Base-by-base conservation (phyloP, 1,140 invertebrate genomes). In the Drosophila equinoxialis region DNA sequence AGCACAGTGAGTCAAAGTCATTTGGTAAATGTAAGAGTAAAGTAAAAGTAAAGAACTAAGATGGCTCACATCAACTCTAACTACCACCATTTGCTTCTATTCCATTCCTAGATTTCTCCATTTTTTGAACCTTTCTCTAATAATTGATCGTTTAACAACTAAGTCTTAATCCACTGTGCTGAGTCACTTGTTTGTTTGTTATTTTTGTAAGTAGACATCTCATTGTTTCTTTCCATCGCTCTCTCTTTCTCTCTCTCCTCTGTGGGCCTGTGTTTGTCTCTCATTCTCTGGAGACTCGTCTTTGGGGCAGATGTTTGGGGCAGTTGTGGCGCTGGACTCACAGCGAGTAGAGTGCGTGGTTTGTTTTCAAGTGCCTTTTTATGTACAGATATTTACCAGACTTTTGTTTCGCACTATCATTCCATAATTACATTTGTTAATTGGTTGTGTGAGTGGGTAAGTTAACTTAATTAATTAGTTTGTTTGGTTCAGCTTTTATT, bases 251-350 rank as follows among this genome's bases (percentile, higher is more conserved):
- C 74, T 71, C 75, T 77, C 77, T 68, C 54, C 41, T 48, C 23
- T 45, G 20, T 60, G 59, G 26, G 26, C 0, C 23, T 74, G 65
- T 51, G 41, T n/a, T 45, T 41, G 37, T 68, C 39, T 37, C 42
- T 20, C 14, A 17, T 17, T 17, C 45, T 51, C 17, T 23, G 17
- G 45, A 20, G 37, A 62, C 62, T 48, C 17, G 71, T 54, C 42
- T 68, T 59, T 71, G 76, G 68, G 60, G 72, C 65, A 14, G 20
- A 23, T 20, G 45, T 51, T 51, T 72, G 59, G 65, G 69, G 70
- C 81, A 87, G 83, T 87, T 87, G 83, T 89, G 76, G 84, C 71
- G 62, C 41, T 89, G 84, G 68, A 83, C 80, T 87, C 83, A 73
- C 84, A 57, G 69, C 63, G 83, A 79, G 84, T 87, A 83, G 79